Base-by-base conservation (phyloP, 2,113 vertebrate genomes). In the Cyprinodon tularosa region DNA sequence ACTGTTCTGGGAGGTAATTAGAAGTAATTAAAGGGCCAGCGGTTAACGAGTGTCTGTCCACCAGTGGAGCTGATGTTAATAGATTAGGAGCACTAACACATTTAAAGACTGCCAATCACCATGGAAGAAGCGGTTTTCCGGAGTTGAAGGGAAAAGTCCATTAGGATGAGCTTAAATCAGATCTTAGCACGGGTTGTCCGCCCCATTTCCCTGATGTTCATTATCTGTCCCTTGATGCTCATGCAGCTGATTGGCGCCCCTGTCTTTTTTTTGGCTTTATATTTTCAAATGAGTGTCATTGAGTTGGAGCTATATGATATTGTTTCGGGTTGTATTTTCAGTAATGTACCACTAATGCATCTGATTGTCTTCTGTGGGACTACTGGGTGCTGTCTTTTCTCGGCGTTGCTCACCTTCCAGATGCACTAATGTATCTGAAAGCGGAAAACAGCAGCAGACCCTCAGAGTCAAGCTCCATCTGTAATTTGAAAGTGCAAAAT, bases 161-260 rank as follows among this genome's bases (percentile, higher is more conserved):
- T 95, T 94, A 94, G 93, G 83, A 67, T 80, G 53, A 77, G 72
- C 89, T 90, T 88, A 93, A 94, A 94, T 93, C 90, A 91, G 90
- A 93, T 94, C 90, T 92, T 80, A 81, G 83, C 85, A 47, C 77
- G 74, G 76, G 90, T 92, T 93, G 93, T 91, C 92, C 87, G 86
- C 81, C 88, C 86, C 90, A 85, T 93, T 94, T 93, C 91, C 90
- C 93, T 90, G 86, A 83, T 66, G 85, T 70, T 94, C 88, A 90
- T 93, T 93, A 95, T 92, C 88, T 89, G 91, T 94, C 93, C 93
- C 93, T 76, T 68, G 94, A 90, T 89, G 92, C 82, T 89, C 70
- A 80, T 92, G 80, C 90, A 90, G 89, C 90, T 91, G 87, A 92
- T 91, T 81, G 90, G 87, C 86, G 86, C 87, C 89, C 83, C 83